A percentile compares a stretch with the other conserved stretches of the same genome.
Conservation (phyloP, 2,888 invertebrate genomes). For the Tortrix viridana region DNA sequence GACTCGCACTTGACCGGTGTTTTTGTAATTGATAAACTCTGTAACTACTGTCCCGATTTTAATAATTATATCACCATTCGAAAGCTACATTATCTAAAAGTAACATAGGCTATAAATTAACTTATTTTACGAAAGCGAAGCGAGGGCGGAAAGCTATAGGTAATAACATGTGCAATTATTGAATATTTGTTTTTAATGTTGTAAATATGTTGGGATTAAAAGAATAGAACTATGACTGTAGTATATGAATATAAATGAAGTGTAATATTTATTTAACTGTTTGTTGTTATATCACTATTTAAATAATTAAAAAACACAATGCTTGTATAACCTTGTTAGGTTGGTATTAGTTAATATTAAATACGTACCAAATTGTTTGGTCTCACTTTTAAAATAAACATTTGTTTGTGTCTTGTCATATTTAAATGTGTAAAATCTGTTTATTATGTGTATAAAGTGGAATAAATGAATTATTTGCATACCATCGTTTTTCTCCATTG, state of each 20-base stretch:
- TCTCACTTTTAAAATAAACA: constrained; percentile 38
- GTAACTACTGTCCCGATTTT: no score
- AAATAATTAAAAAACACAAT: constrained; percentile 11
- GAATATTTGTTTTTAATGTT: constrained; percentile 46
- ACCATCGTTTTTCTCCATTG: constrained; percentile 34
- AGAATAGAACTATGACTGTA: constrained; percentile 31
- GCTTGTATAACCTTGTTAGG: constrained; percentile 25
- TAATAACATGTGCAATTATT: constrained; percentile 48
- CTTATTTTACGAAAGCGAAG: no score
- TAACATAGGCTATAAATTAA: no score
- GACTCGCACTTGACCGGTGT: no score
- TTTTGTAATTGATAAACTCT: no score
- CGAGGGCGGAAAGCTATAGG: no score
- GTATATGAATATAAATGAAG: constrained; percentile 23
- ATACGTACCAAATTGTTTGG: constrained; percentile 2
- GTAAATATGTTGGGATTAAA: constrained; percentile 41
- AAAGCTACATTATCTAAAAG: no score
- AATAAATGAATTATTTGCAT: constrained; percentile 62
- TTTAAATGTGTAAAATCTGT: constrained; percentile 47
- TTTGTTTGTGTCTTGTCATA: constrained; percentile 22
- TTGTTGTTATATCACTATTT: constrained; percentile 34
- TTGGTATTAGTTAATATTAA: constrained; percentile 17
- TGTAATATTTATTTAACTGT: constrained; percentile 32
- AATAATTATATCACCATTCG: no score
- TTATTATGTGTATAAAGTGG: constrained; percentile 54